Percentiles rank a stretch among this genome's conserved stretches.
phyloP scores from a whole-genome alignment of 2,888 invertebrate species.

The Rugalucina vietnamica region DNA sequence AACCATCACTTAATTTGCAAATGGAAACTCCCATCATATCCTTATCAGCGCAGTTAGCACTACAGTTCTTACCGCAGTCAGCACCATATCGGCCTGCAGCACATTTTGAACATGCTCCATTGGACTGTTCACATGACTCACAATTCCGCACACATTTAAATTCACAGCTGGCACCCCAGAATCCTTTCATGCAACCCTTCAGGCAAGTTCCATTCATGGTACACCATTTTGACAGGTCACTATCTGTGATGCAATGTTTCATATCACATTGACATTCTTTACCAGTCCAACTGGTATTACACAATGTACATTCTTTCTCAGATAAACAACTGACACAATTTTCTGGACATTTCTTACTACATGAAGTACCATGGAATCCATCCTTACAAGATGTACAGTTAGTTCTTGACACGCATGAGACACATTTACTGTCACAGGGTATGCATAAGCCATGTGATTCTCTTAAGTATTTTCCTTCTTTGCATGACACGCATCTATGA shows the following conservation, averaged over 20 bases:
- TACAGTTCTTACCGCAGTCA: neutral
- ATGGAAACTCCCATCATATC: neutral
- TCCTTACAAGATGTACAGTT: slow-evolving; percentile 25
- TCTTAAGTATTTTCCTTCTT: slow-evolving; percentile 6
- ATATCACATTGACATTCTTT: slow-evolving; percentile 36
- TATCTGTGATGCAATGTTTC: slow-evolving; percentile 17
- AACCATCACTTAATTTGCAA: slow-evolving; percentile 20
- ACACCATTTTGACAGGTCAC: slow-evolving; percentile 40
- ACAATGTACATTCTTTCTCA: neutral
- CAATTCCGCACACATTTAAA: slow-evolving; percentile 17
- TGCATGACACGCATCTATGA: slow-evolving; percentile 19
- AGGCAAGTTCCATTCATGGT: slow-evolving; percentile 34
- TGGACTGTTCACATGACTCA: slow-evolving; percentile 17
- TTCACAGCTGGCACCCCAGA: slow-evolving; percentile 20
- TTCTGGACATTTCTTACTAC: neutral
- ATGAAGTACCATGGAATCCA: neutral
- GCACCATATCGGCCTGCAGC: neutral
- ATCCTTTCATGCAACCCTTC: slow-evolving; percentile 41
- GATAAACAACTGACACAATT: neutral
- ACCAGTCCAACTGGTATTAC: slow-evolving; percentile 7
- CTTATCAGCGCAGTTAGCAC: neutral
- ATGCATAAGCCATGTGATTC: neutral
- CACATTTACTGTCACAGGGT: neutral
- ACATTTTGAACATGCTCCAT: neutral
- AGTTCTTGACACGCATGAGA: neutral